Conservation (phyloP, 2,113 vertebrate genomes). For the Electrona antarctica region DNA sequence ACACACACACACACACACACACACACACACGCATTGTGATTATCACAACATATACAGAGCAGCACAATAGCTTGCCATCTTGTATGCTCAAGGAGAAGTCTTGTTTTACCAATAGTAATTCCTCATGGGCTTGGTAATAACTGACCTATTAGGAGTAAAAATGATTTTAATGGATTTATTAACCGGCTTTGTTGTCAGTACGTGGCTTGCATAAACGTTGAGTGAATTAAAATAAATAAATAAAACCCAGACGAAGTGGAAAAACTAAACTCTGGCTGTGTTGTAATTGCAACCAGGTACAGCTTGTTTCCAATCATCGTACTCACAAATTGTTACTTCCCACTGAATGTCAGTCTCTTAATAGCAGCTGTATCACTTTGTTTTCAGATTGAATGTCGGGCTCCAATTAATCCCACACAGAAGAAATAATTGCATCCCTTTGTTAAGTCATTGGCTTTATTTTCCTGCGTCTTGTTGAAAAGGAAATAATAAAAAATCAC, state of each 20-base stretch:
- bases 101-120: neutral
- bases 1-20: constrained; percentile 21
- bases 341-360: constrained; percentile 34
- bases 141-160: constrained; percentile 10
- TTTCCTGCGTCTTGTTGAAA: constrained; percentile 23
- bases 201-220: constrained; percentile 43
- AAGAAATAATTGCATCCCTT: constrained; percentile 48
- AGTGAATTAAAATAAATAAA: constrained; percentile 39
- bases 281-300: constrained; percentile 46
- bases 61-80: neutral
- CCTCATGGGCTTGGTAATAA: constrained; percentile 7
- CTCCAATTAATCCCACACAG: constrained; percentile 48
- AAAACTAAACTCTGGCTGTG: neutral
- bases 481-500: no score
- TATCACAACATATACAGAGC: constrained; percentile 2
- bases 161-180: constrained; percentile 29
- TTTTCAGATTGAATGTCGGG: constrained; percentile 42
- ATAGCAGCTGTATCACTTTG: constrained; percentile 28
- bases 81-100: neutral
- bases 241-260: constrained; percentile 7
- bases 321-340: constrained; percentile 45
- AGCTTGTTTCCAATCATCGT: constrained; percentile 53
- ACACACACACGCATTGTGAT: constrained; percentile 1
- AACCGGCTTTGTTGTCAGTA: constrained; percentile 39
- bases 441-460: constrained; percentile 31